A percentile compares a stretch with the other conserved stretches of the same genome.
These are phyloP conservation scores for Elanoides forficatus DNA, from an alignment of 2,113 vertebrate species.

Conservation along the genomic window DNA sequence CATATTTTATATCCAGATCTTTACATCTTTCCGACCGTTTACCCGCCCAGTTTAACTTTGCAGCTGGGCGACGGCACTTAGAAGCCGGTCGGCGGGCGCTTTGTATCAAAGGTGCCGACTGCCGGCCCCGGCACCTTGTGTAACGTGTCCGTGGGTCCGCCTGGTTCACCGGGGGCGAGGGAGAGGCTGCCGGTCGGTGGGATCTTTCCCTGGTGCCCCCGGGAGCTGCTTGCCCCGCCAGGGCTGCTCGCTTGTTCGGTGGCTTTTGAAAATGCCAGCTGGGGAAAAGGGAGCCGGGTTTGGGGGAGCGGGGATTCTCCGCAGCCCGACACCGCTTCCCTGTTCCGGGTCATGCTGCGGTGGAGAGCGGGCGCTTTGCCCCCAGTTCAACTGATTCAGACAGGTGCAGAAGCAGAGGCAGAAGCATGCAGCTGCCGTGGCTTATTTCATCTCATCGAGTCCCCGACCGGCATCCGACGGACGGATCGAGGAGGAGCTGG, in stretches of 20 bases:
- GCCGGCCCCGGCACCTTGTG: rapidly evolving
- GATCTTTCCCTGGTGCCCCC: neutral
- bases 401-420: neutral
- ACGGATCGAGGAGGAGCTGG: neutral
- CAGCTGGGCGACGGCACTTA: rapidly evolving
- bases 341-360: rapidly evolving
- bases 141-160: too few relatives aligned
- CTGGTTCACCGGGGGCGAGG: rapidly evolving
- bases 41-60: neutral
- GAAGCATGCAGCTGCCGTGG: neutral
- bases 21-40: neutral
- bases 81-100: neutral
- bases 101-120: neutral
- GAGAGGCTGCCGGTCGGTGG: neutral
- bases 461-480: rapidly evolving
- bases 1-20: rapidly evolving
- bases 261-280: neutral
- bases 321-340: neutral
- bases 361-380: neutral
- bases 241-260: rapidly evolving
- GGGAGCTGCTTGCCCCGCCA: rapidly evolving
- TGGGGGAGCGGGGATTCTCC: neutral
- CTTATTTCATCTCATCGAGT: neutral
- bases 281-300: neutral
- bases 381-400: rapidly evolving